Evolutionary conservation across 2,888 invertebrate genomes (phyloP).

Genomic region (Allygus modestus): DNA sequence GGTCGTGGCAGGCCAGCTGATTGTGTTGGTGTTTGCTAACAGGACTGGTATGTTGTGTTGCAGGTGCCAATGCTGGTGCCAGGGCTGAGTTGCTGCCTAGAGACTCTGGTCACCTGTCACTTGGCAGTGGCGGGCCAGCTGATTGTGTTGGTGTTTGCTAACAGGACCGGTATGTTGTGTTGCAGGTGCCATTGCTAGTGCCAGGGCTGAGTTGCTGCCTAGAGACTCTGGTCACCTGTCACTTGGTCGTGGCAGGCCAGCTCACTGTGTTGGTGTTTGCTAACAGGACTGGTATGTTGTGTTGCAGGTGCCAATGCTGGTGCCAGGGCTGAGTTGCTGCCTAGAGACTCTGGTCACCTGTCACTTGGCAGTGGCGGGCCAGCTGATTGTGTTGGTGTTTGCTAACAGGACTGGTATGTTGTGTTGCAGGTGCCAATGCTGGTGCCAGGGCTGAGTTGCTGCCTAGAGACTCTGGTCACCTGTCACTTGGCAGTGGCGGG

Average conservation of each 20-base stretch:
- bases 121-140: conserved; percentile 78
- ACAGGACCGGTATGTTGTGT: too few relatives aligned
- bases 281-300: too few relatives aligned
- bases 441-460: conserved; percentile 83
- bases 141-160: conserved; percentile 82
- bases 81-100: conserved; percentile 82
- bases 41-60: too few relatives aligned
- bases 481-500: conserved; percentile 72
- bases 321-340: conserved; percentile 83
- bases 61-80: conserved; percentile 89
- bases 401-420: too few relatives aligned
- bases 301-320: conserved; percentile 87
- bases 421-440: conserved; percentile 84
- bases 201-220: conserved; percentile 84
- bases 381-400: conserved; percentile 82
- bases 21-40: conserved; percentile 76
- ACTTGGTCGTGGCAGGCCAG: conserved; percentile 77
- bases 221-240: conserved; percentile 80
- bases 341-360: conserved; percentile 82
- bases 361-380: conserved; percentile 77
- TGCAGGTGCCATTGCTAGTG: conserved; percentile 75
- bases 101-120: conserved; percentile 80
- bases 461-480: conserved; percentile 82
- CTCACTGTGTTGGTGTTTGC: conserved; percentile 77
- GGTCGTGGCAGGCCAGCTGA: conserved; percentile 78